Percentiles rank a stretch among this genome's conserved stretches.
Conservation (phyloP, 37 sponge, comb jelly and placozoan species). For the Corticium candelabrum region DNA sequence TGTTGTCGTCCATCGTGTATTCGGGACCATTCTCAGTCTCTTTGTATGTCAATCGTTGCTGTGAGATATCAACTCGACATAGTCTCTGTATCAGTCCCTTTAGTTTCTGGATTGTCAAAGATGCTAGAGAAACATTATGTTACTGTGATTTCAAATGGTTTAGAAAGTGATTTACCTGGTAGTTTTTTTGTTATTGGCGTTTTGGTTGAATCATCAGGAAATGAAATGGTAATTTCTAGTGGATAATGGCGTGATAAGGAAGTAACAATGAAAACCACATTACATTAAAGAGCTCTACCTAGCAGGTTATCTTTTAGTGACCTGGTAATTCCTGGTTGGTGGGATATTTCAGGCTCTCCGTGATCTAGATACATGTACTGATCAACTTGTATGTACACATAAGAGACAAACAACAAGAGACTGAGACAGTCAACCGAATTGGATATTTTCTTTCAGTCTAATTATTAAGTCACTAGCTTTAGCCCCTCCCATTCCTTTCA, state of each 20-base stretch:
- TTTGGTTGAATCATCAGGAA: slow-evolving; percentile 34
- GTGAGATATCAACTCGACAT: slow-evolving; percentile 52
- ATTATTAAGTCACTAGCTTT: no score
- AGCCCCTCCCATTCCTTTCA: no score
- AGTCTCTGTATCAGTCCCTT: slow-evolving; percentile 67
- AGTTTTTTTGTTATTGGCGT: slow-evolving; percentile 60
- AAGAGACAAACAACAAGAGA: no score
- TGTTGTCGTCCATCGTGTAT: slow-evolving; percentile 57
- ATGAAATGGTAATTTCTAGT: slow-evolving; percentile 47
- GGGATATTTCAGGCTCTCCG: not conserved
- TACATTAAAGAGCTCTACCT: not conserved
- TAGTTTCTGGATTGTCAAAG: slow-evolving; percentile 80
- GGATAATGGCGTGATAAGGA: slow-evolving; percentile 9
- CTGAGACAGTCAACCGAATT: no score
- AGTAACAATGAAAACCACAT: not conserved
- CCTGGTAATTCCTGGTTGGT: not conserved
- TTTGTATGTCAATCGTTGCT: slow-evolving; percentile 53
- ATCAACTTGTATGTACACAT: no score
- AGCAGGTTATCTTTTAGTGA: not conserved
- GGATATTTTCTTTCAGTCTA: no score
- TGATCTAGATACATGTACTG: not conserved
- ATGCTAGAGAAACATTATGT: not conserved
- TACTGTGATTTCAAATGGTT: no score
- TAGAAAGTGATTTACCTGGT: no score
- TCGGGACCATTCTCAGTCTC: slow-evolving; percentile 30